Percentiles rank a stretch among this genome's conserved stretches.
Conservation (phyloP, 2,797 vertebrate genomes). For the Cygnus olor region DNA sequence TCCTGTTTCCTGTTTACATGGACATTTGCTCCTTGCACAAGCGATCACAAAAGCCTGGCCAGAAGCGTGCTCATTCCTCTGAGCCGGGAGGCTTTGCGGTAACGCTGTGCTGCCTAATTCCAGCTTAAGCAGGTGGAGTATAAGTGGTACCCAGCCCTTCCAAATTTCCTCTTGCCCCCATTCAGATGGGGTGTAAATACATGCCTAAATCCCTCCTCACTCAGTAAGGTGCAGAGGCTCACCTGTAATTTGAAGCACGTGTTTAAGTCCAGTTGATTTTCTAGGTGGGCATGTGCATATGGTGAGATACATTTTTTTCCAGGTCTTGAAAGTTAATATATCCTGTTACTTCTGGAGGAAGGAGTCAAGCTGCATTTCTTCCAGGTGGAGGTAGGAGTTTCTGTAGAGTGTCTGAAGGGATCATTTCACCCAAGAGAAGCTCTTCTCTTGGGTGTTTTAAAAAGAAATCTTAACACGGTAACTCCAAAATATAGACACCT, state of each 20-base stretch:
- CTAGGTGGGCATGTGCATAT: background rate
- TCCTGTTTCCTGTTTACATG: background rate
- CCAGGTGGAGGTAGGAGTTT: background rate
- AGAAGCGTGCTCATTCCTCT: fast-evolving
- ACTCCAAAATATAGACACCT: background rate
- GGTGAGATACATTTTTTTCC: background rate
- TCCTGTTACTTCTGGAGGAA: background rate
- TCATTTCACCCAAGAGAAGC: background rate
- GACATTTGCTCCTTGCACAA: fast-evolving
- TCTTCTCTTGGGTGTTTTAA: background rate
- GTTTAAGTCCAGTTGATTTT: background rate
- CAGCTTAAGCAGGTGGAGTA: background rate
- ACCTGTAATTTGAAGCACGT: background rate
- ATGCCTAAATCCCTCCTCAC: background rate
- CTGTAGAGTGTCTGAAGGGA: background rate
- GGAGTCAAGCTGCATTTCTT: background rate
- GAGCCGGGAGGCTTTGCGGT: background rate
- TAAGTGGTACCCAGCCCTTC: background rate
- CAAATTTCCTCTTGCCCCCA: background rate
- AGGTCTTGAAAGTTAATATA: fast-evolving
- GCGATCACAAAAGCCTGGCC: fast-evolving
- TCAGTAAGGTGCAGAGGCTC: background rate
- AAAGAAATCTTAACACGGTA: background rate
- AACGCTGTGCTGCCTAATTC: background rate
- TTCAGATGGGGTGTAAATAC: background rate